Base-by-base conservation (phyloP, 2,113 vertebrate genomes). In the Rhinopomastus cyanomelas region DNA sequence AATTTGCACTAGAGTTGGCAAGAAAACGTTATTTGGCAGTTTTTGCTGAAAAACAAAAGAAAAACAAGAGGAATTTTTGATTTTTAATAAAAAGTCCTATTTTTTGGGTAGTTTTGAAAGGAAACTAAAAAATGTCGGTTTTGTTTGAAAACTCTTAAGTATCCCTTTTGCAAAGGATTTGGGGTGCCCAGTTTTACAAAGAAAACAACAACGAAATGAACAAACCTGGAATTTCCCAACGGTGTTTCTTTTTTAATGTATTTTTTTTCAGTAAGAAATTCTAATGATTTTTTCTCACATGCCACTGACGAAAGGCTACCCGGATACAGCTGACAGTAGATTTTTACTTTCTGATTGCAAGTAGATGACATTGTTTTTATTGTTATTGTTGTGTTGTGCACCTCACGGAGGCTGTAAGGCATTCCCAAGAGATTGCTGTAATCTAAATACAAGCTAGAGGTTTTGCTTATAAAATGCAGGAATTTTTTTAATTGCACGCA, bases 1-100 rank as follows among this genome's bases (percentile, higher is more conserved):
- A 95, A 85, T 90, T 95, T 94, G 91, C 56, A 55, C 92, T 88
- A 62, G 83, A 95, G 87, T 65, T 91, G 93, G 88, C 88, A 89
- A 84, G 73, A 96, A 94, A 91, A 81, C 42, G 34, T 90, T 87
- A 56, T 61, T 84, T 29, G 3, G 49, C 65, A 79, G 73, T 75
- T 94, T 88, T 94, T 88, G 46, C 62, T 61, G 69, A 81, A 88
- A 93, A 92, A 90, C 57, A 88, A 81, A 90, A 92, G 71, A 85
- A 84, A 66, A 79, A 52, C 66, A 72, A 78, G 69, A 86, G 69
- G 78, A 81, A 27, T 46, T 75, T 88, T 88, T 88, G 64, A 42
- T 72, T 78, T 94, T 83, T 85, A 81, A 88, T 92, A 93, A 93
- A 61, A 55, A 51, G 52, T 68, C 69, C 69, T 85, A 68, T 85